Base-by-base conservation (phyloP, 2,888 invertebrate species). In the Tachina grossa region DNA sequence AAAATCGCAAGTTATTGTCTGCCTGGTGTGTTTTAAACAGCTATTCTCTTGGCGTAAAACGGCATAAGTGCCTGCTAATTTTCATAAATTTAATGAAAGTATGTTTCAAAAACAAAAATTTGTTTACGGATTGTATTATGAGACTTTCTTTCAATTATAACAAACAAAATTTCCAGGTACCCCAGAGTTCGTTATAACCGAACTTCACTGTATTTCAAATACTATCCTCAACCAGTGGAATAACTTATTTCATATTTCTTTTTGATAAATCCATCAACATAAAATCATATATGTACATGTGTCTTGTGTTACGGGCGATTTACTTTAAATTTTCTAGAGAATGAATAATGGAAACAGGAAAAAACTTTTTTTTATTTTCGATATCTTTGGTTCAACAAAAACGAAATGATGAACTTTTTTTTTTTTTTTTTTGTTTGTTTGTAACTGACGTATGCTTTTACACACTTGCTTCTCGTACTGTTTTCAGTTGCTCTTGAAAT, bases 191-290 rank as follows among this genome's bases (percentile, higher is more conserved):
- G 31, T 6, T 31, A 6, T 31, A 31, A 31, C 31, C 31, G 6
- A 31, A 31, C 31, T 31, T 6, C 31, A 31, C 31, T 31, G 31
- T 31, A 31, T 31, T 31, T 31, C 5, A 31, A 41, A 53, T 41
- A 10, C 19, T 51, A 19, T 43, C 51, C 22, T 8, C 10, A 19
- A 63, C 43, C 43, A 22, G 2, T 49, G 6, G 11, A 11, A 43
- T 19, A 61, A 43, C 16, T 16, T 61, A 11, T 61, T n/a, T 10
- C 16, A 43, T 61, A 61, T 43, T 14, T 41, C 41, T 49, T 3
- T 47, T 69, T 51, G 9, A 49, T 49, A 68, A 51, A 68, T 77
- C 45, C n/a, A 71, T 78, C 59, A 69, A 68, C 16, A 68, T 57
- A 43, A 77, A 11, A 59, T 59, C 49, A 13, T 59, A 9, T 41